Evolutionary conservation across 2,888 invertebrate species (phyloP).

Genomic region (Orthosia incerta): DNA sequence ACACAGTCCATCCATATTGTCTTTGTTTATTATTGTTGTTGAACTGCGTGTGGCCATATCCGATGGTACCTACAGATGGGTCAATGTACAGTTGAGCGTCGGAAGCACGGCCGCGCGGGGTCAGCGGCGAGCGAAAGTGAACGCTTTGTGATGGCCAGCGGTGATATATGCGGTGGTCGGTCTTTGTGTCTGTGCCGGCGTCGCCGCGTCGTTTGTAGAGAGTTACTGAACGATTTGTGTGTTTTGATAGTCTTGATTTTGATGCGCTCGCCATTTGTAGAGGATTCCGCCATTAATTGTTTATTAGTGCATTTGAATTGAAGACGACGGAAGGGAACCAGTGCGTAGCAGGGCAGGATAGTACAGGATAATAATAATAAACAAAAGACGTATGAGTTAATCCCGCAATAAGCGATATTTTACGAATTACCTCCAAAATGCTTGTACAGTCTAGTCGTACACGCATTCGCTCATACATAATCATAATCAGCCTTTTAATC

Average conservation of each 20-base stretch:
- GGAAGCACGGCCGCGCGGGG: conserved; percentile 21
- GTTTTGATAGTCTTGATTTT: background rate
- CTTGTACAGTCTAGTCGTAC: too few relatives aligned
- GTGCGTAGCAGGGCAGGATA: too few relatives aligned
- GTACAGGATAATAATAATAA: too few relatives aligned
- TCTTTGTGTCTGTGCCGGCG: background rate
- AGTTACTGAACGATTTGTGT: background rate
- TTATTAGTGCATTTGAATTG: too few relatives aligned
- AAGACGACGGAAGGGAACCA: too few relatives aligned
- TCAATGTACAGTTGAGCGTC: conserved; percentile 4
- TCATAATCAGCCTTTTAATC: too few relatives aligned
- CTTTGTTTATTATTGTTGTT: background rate
- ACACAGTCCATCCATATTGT: too few relatives aligned
- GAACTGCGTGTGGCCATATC: background rate
- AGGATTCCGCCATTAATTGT: too few relatives aligned
- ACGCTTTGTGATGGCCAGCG: conserved; percentile 4
- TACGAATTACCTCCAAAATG: too few relatives aligned
- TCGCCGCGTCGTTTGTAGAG: background rate
- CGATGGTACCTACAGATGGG: conserved; percentile 1
- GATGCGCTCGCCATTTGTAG: background rate
- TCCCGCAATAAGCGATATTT: too few relatives aligned
- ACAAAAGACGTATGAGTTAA: too few relatives aligned
- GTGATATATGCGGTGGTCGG: conserved; percentile 25
- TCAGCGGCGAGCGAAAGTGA: conserved; percentile 38
- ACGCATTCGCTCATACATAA: too few relatives aligned